A percentile compares a stretch with the other conserved stretches of the same genome.
Evolutionary conservation across 1,140 invertebrate species (phyloP).

Genomic region (Sitophilus oryzae): DNA sequence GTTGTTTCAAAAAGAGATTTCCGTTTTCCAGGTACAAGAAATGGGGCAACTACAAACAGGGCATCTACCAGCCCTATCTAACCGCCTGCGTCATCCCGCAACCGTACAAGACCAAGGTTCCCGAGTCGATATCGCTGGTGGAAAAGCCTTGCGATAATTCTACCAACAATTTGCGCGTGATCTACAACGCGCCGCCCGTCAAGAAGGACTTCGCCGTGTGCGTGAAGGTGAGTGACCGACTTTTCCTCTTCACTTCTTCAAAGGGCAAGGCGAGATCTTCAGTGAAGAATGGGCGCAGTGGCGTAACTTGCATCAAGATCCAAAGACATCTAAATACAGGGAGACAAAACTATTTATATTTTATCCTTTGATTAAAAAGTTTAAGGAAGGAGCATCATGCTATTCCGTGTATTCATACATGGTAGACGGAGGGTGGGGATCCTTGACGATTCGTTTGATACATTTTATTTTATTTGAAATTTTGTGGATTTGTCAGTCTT

Average conservation of each 20-base stretch:
- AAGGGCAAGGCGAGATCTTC: background rate
- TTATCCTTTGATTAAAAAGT: too few species aligned
- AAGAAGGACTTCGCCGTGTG: slow-evolving; percentile 88
- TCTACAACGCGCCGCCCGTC: slow-evolving; percentile 65
- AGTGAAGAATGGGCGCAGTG: background rate
- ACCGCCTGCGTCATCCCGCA: slow-evolving; percentile 82
- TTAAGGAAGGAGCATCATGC: too few species aligned
- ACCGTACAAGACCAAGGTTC: slow-evolving; percentile 63
- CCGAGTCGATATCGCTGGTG: slow-evolving; percentile 77
- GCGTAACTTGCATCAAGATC: too few species aligned
- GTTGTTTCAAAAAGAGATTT: too few species aligned
- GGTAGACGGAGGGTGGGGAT: too few species aligned
- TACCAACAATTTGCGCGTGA: slow-evolving; percentile 81
- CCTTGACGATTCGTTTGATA: too few species aligned
- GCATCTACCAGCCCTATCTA: slow-evolving; percentile 85
- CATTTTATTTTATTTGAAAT: too few species aligned
- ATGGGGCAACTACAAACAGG: slow-evolving; percentile 91
- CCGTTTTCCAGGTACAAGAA: slow-evolving; percentile 63
- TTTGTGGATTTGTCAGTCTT: too few species aligned
- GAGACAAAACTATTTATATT: too few species aligned
- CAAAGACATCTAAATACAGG: too few species aligned
- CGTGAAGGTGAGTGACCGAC: slow-evolving; percentile 54
- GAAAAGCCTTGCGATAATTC: slow-evolving; percentile 78
- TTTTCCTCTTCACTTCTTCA: too few species aligned
- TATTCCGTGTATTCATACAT: too few species aligned